Base-by-base conservation (phyloP, 1,140 invertebrate species). In the Drosophila serrata region DNA sequence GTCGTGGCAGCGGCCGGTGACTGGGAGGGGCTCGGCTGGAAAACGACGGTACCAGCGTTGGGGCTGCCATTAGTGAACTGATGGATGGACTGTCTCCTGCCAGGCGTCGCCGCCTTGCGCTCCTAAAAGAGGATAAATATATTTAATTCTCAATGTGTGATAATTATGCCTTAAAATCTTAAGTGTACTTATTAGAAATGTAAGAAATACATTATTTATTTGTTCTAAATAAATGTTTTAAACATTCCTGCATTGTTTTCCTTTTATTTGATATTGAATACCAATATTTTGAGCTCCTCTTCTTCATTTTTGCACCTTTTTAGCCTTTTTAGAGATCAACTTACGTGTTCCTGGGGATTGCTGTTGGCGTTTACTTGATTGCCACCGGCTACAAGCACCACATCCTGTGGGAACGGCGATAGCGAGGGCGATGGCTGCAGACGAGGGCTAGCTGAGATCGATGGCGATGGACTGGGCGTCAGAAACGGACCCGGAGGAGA, bases 401-500 rank as follows among this genome's bases (percentile, higher is more conserved):
- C 92, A 93, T 93, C 92, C 76, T 92, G 92, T 70, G 88, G 88
- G 81, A 93, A 93, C 79, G 92, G 92, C 73, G 92, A 93, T 37
- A 91, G 75, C 68, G 92, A 93, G 59, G 92, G 92, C 79, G 92
- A 93, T 77, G 92, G 92, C 80, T 93, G 92, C 65, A 93, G 82
- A 77, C 92, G 87, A 74, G 92, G 92, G 90, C 92, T 93, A 88
- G 92, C 92, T 88, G 92, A 92, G 73, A 93, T 92, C 80, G 92
- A 93, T 91, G 92, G 92, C 82, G 92, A 93, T 84, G 92, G 92
- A 82, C 92, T 93, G 85, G 92, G 92, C 85, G 92, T 93, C 81
- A 93, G 82, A 93, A 93, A 93, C 87, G 92, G 92, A 92, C 92
- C 92, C 91, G 92, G 90, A 92, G 92, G 92, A 92, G 92, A 93